A percentile compares a stretch with the other conserved stretches of the same genome.
Conservation (phyloP, 2,797 vertebrate species). For the Sebastes alutus region DNA sequence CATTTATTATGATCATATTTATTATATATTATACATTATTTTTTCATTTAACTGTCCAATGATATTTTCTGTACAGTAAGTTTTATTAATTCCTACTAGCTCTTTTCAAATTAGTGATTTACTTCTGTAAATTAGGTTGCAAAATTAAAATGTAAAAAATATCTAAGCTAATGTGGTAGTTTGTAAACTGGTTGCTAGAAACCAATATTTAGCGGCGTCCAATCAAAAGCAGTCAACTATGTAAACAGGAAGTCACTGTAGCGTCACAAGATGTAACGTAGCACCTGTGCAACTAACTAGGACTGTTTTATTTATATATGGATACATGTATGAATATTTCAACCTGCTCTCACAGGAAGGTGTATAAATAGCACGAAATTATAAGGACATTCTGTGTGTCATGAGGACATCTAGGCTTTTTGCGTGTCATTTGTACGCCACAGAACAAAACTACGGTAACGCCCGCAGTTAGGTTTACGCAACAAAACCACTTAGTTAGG, state of each 20-base stretch:
- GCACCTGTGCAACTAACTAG: not conserved
- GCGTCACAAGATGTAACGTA: not conserved
- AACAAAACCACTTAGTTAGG: too few species aligned
- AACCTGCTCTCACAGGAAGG: rapidly evolving
- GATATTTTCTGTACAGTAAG: not conserved
- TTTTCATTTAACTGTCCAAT: not conserved
- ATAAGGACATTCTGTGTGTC: too few species aligned
- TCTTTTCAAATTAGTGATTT: not conserved
- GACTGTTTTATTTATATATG: not conserved
- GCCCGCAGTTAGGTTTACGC: rapidly evolving
- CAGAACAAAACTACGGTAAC: too few species aligned
- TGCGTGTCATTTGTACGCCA: too few species aligned
- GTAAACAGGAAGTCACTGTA: not conserved
- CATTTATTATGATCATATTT: too few species aligned
- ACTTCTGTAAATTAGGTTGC: not conserved
- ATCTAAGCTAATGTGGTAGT: not conserved
- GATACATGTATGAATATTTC: not conserved
- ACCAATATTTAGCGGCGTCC: not conserved
- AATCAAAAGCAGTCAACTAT: not conserved
- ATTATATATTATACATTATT: too few species aligned
- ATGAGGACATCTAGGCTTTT: too few species aligned
- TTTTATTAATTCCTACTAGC: not conserved
- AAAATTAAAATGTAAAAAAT: not conserved
- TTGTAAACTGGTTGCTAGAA: not conserved
- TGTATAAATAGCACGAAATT: too few species aligned